Evolutionary conservation across 2,797 vertebrate genomes (phyloP), one percentile per base, ranked within the genome.

Genomic region (Anabacerthia variegaticeps): DNA sequence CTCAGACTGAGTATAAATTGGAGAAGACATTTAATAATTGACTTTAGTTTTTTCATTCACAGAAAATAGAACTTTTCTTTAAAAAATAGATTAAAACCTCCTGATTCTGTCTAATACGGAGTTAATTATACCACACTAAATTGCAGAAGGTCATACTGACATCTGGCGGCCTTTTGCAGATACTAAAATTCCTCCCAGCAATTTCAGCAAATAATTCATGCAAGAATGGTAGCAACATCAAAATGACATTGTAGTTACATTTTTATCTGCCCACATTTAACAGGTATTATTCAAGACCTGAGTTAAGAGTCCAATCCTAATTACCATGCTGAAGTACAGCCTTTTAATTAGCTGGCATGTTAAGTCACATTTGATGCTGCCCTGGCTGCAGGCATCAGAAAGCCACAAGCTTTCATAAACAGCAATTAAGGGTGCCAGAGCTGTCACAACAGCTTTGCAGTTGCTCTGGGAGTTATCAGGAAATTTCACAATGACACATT

Each of bases 261-360:
- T 91, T 86, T 9, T 75, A 66, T 66, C 81, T 36, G 34, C 49
- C 46, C 28, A 79, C 34, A 56, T 78, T 72, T 94, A 77, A 18
- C 19, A 46, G 44, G 12, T 44, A 68, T 32, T 88, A 62, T 93
- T 92, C 72, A 94, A 88, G 91, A 83, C 37, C 8, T 51, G 69
- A 81, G 59, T 89, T 88, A 92, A 72, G 68, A 59, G 87, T 91
- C 41, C 27, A 56, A 10, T 84, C 73, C 65, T 86, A 54, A 44
- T 81, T 52, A 58, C 51, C 71, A 68, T 20, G 48, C 43, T 92
- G 67, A 96, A 96, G 46, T 82, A 78, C 67, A 83, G 76, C 67
- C 43, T 91, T 93, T 96, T 94, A 97, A 96, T 97, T 97, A 97
- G 58, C 66, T 95, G 73, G 74, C 85, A 41, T 75, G 48, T 93